These are phyloP conservation scores for Ammospiza nelsoni DNA, from an alignment of 2,113 vertebrate genomes.

Conservation along the genomic window DNA sequence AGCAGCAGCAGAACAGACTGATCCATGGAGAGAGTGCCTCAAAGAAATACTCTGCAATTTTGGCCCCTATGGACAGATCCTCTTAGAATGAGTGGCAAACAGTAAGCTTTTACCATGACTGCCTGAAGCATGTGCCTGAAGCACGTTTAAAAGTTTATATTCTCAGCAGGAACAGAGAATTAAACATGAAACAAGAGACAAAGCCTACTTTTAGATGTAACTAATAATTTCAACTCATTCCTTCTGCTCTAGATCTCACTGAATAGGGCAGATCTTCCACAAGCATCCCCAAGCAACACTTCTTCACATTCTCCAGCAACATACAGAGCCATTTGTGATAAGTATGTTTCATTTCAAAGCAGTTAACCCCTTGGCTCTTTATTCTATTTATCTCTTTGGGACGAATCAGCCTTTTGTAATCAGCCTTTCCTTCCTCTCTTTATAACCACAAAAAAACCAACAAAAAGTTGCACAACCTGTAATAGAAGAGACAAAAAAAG, in stretches of 20 bases:
- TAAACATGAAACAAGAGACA: neutral
- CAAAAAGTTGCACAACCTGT: neutral
- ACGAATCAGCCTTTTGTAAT: neutral
- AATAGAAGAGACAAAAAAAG: neutral
- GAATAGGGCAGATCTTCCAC: neutral
- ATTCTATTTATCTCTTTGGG: slow-evolving; percentile 20
- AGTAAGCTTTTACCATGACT: neutral
- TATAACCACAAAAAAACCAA: neutral
- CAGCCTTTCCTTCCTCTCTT: neutral
- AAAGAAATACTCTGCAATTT: neutral
- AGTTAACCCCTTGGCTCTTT: neutral
- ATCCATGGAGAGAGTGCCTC: neutral
- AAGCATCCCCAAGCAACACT: neutral
- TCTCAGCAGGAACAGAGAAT: neutral
- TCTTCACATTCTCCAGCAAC: neutral
- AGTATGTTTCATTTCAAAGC: neutral
- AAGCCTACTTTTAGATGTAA: neutral
- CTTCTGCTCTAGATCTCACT: slow-evolving; percentile 14
- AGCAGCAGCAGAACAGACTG: neutral
- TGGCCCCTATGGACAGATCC: neutral
- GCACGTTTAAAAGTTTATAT: neutral
- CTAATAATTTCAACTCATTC: neutral
- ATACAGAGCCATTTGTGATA: neutral
- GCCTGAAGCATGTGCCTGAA: neutral
- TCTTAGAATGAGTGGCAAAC: neutral